Percentiles rank a stretch among this genome's conserved stretches.
Evolutionary conservation across 2,113 vertebrate genomes (phyloP).

Genomic region (Herpailurus yagouaroundi): DNA sequence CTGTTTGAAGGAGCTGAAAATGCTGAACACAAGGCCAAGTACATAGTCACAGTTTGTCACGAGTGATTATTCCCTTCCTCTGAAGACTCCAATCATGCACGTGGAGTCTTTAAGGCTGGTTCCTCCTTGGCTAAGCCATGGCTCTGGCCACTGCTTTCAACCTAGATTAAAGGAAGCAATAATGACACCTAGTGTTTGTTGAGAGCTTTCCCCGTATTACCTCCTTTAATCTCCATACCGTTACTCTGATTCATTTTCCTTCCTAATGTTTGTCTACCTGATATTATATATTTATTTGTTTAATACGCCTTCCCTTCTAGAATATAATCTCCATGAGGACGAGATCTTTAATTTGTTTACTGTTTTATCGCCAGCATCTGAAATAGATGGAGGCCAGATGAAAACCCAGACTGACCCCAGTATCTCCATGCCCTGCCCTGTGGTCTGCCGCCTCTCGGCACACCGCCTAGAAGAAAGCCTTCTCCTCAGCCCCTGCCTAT

Average conservation of each 20-base stretch:
- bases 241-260: background rate
- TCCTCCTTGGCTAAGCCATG: background rate
- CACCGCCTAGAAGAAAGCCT: background rate
- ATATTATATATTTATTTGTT: background rate
- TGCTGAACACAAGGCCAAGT: background rate
- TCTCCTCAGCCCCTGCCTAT: background rate
- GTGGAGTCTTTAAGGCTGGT: background rate
- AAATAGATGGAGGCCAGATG: background rate
- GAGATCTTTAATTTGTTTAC: background rate
- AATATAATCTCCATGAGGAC: background rate
- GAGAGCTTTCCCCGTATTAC: background rate
- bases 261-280: background rate
- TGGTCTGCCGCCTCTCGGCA: background rate
- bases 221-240: background rate
- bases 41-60: background rate
- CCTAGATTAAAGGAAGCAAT: background rate
- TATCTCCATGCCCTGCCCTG: background rate
- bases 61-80: background rate
- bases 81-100: background rate
- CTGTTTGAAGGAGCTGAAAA: background rate
- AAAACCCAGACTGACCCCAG: background rate
- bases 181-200: background rate
- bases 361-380: background rate
- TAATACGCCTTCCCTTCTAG: background rate
- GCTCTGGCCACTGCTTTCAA: background rate